Conservation (phyloP, 2,113 vertebrate species). For the Leptosomus discolor region DNA sequence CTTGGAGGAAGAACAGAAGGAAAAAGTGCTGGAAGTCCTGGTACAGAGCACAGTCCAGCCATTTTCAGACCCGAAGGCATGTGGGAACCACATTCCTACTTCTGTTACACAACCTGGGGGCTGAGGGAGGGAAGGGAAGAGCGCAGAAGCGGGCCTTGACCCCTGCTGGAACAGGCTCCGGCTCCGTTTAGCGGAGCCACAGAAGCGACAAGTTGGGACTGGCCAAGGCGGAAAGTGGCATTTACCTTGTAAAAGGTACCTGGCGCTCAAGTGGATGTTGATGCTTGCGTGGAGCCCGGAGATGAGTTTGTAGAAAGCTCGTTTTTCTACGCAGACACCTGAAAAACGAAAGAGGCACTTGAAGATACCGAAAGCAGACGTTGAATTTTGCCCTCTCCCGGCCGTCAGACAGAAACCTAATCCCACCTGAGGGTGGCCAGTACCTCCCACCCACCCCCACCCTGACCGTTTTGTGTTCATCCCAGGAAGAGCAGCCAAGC, state of each 20-base stretch:
- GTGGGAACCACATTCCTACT: background rate
- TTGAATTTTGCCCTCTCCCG: background rate
- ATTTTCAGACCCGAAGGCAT: background rate
- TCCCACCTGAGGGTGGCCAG: background rate
- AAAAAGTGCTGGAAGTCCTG: background rate
- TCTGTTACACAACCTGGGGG: background rate
- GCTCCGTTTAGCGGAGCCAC: background rate
- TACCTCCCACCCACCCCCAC: background rate
- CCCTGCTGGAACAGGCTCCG: background rate
- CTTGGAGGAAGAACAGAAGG: background rate
- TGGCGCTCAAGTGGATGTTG: conserved; percentile 89
- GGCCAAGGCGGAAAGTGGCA: background rate
- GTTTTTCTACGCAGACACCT: conserved; percentile 93
- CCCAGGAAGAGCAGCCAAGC: background rate
- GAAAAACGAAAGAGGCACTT: background rate
- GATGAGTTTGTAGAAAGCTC: conserved; percentile 90
- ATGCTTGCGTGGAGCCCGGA: conserved; percentile 93
- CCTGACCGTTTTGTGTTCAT: background rate
- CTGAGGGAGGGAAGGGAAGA: background rate
- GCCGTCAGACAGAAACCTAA: background rate
- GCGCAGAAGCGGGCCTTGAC: background rate
- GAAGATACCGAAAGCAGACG: background rate
- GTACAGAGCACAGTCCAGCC: background rate
- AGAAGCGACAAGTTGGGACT: background rate
- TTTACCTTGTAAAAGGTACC: conserved; percentile 88